These are phyloP conservation scores for Poecile atricapillus DNA, from an alignment of 2,113 vertebrate species.

Conservation along the genomic window DNA sequence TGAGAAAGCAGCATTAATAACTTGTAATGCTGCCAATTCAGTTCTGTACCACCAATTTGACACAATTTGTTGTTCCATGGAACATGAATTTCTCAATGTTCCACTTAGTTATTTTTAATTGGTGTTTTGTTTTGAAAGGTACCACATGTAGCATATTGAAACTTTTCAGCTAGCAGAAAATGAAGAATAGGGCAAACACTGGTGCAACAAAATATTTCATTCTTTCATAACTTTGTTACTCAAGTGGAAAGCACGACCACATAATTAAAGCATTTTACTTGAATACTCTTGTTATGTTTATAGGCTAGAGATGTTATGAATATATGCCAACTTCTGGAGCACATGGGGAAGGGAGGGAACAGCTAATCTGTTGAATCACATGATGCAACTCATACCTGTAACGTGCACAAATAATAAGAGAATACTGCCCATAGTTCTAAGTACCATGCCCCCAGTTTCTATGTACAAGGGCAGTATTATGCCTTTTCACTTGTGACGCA, in stretches of 20 bases:
- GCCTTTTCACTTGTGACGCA: background rate
- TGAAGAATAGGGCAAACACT: background rate
- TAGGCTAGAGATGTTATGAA: background rate
- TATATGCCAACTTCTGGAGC: background rate
- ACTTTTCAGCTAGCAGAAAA: constrained; percentile 2
- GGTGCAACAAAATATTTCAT: background rate
- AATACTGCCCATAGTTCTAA: background rate
- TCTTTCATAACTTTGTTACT: background rate
- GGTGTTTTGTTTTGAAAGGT: constrained; percentile 36
- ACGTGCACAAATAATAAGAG: background rate
- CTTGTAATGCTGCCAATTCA: background rate
- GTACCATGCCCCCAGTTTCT: background rate
- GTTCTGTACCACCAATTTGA: background rate
- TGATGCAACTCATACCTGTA: background rate
- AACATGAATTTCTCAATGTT: background rate
- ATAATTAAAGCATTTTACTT: background rate
- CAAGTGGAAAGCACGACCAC: background rate
- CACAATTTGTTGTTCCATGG: background rate
- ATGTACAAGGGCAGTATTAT: background rate
- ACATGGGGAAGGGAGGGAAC: background rate
- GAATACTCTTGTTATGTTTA: background rate
- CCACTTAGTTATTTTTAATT: constrained; percentile 36
- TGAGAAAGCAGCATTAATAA: background rate
- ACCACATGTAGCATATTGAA: background rate
- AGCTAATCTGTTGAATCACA: background rate